Percentiles rank a stretch among this genome's conserved stretches.
These are phyloP conservation scores for Pegea sp. DNA, from an alignment of 23 tunicate species.

Conservation along the genomic window DNA sequence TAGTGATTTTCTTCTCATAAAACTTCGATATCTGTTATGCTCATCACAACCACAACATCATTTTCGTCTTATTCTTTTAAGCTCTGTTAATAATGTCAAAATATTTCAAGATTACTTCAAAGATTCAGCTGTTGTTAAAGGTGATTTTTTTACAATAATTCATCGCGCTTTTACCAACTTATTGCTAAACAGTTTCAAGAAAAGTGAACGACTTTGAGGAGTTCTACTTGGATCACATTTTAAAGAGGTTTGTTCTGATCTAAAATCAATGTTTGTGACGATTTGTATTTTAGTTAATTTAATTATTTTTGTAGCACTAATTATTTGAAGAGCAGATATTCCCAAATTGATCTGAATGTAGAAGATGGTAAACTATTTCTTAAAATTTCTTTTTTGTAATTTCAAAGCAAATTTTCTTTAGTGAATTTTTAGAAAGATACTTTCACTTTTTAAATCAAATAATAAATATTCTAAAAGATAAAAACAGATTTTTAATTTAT, in stretches of 20 bases:
- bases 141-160: constrained; percentile 4
- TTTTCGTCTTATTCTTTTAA: constrained; percentile 39
- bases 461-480: too few relatives aligned
- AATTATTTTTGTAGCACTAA: too few relatives aligned
- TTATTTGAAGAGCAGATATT: too few relatives aligned
- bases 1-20: constrained; percentile 86
- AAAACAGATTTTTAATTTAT: too few relatives aligned
- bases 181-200: constrained; percentile 24
- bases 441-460: too few relatives aligned
- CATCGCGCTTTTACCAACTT: not conserved
- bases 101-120: constrained; percentile 44
- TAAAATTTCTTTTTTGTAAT: too few relatives aligned
- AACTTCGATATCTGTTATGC: constrained; percentile 41
- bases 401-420: too few relatives aligned
- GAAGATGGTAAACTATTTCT: too few relatives aligned
- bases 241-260: constrained; percentile 14
- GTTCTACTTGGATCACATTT: constrained; percentile 34
- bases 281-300: not conserved
- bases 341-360: too few relatives aligned
- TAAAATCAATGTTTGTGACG: not conserved
- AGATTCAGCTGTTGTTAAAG: constrained; percentile 46
- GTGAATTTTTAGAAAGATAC: too few relatives aligned
- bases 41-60: constrained; percentile 15
- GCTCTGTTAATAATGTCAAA: constrained; percentile 41
- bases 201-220: constrained; percentile 31